Percentiles rank a stretch among this genome's conserved stretches.
Conservation (phyloP, 2,888 invertebrate species). For the Podabrus alpinus region DNA sequence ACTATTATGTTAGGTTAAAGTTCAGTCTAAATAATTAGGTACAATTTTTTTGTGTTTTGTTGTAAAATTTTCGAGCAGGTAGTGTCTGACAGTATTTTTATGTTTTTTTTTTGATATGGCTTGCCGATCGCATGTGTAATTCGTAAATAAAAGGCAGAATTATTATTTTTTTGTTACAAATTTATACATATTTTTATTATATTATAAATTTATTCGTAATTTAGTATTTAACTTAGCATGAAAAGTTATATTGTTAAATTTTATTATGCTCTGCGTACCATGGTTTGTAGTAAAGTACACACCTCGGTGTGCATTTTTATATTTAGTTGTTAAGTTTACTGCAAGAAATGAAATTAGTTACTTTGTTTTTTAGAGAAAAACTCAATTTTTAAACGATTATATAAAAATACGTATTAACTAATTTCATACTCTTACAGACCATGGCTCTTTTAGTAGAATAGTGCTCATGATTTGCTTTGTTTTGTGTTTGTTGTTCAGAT, state of each 20-base stretch:
- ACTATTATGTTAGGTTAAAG: not conserved
- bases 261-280: constrained; percentile 28
- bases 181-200: constrained; percentile 16
- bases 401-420: not conserved
- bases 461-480: constrained; percentile 58
- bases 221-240: constrained; percentile 30
- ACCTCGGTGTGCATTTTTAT: constrained; percentile 49
- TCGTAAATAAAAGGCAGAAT: constrained; percentile 35
- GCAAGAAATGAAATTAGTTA: constrained; percentile 13
- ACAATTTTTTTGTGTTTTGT: constrained; percentile 7
- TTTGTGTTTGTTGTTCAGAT: constrained; percentile 78
- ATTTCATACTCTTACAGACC: constrained; percentile 42
- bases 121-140: constrained; percentile 37
- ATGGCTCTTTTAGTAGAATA: constrained; percentile 50
- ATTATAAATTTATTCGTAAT: constrained; percentile 12
- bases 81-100: constrained; percentile 20
- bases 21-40: not conserved
- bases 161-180: not conserved
- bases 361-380: no score
- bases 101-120: constrained; percentile 31
- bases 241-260: constrained; percentile 14
- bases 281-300: constrained; percentile 45
- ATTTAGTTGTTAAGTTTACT: constrained; percentile 29
- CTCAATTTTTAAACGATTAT: not conserved
- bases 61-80: constrained; percentile 19